A percentile compares a stretch with the other conserved stretches of the same genome.
Evolutionary conservation across 2,113 vertebrate species (phyloP).

Genomic region (Coptodon rendalli): DNA sequence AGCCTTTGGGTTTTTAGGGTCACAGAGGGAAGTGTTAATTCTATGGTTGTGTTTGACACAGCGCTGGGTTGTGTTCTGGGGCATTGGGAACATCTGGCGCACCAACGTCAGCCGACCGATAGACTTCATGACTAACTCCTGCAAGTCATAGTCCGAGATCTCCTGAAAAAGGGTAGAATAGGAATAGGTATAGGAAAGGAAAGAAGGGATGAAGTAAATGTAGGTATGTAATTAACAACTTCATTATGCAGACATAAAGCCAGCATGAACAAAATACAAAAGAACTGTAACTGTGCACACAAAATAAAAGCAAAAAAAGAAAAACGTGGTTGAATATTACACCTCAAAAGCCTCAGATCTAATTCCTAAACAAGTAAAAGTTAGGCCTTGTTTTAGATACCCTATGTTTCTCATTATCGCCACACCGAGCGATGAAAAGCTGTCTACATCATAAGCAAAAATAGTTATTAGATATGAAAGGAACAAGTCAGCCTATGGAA

Average conservation of each 20-base stretch:
- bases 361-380: background rate
- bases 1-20: constrained; percentile 90
- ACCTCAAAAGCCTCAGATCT: background rate
- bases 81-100: constrained; percentile 91
- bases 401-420: background rate
- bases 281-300: background rate
- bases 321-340: background rate
- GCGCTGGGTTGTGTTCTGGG: constrained; percentile 90
- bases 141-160: constrained; percentile 88
- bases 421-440: background rate
- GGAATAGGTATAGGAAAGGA: background rate
- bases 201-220: background rate
- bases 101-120: constrained; percentile 93
- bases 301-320: background rate
- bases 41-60: constrained; percentile 95
- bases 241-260: background rate
- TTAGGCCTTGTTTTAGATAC: background rate
- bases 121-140: constrained; percentile 95
- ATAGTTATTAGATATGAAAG: background rate
- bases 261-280: background rate
- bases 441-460: background rate
- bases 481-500: background rate
- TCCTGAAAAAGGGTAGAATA: constrained; percentile 70
- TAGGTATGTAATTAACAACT: background rate
- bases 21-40: constrained; percentile 93